Percentiles rank a stretch among this genome's conserved stretches.
Conservation (phyloP, 2,113 vertebrate genomes). For the Bos indicus region DNA sequence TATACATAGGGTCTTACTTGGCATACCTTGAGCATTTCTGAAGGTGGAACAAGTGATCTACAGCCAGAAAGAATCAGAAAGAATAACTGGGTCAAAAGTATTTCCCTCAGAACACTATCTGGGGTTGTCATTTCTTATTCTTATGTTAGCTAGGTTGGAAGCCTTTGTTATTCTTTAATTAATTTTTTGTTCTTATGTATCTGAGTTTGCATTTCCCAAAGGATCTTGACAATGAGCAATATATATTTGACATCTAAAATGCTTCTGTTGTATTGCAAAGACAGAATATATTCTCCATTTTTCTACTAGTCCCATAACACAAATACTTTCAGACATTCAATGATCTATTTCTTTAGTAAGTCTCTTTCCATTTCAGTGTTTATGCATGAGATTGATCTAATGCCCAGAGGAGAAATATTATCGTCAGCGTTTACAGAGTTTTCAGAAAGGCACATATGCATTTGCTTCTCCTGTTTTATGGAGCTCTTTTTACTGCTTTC, state of each 20-base stretch:
- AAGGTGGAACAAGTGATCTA: not conserved
- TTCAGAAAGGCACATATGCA: slow-evolving; percentile 45
- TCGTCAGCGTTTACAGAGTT: slow-evolving; percentile 42
- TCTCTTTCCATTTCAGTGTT: slow-evolving; percentile 67
- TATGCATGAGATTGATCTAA: slow-evolving; percentile 68
- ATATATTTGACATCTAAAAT: slow-evolving; percentile 31
- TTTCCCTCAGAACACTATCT: not conserved
- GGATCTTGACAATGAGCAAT: not conserved
- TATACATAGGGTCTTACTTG: not conserved
- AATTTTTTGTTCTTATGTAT: not conserved
- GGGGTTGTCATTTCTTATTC: not conserved
- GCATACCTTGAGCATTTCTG: not conserved
- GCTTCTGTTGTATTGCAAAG: not conserved
- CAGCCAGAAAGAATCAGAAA: not conserved
- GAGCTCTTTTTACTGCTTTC: slow-evolving; percentile 59
- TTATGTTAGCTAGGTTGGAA: not conserved
- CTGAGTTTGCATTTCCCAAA: not conserved
- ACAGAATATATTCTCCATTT: slow-evolving; percentile 43
- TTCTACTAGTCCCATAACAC: not conserved
- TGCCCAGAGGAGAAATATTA: slow-evolving; percentile 51
- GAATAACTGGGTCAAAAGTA: not conserved
- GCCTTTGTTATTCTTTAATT: not conserved
- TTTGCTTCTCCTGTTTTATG: slow-evolving; percentile 49
- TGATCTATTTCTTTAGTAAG: slow-evolving; percentile 70
- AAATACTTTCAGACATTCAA: slow-evolving; percentile 59